Evolutionary conservation across 2,888 invertebrate genomes (phyloP), one percentile per base, ranked within the genome.

Genomic region (Volucella inanis): DNA sequence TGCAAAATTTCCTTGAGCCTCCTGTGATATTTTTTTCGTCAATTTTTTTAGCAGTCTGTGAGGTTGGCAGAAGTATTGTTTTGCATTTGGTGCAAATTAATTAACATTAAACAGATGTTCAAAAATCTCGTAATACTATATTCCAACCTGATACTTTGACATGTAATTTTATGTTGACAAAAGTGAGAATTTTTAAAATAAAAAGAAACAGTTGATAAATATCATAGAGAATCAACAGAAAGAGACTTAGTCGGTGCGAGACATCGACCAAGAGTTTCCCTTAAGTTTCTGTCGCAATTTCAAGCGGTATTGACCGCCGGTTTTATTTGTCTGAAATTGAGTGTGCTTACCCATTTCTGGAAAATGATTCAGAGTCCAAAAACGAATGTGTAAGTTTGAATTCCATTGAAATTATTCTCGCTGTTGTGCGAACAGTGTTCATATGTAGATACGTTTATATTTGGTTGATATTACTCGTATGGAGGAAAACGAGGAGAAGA

Each of bases 351-450:
- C 39, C 38, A 1, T 12, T 57, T 12, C 8, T 49, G 6, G 15
- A 18, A 11, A 11, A 43, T 31, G 52, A 52, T 41, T 64, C 45
- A 55, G 68, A 43, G 45, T 22, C 22, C 45, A 22, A 11, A 45
- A 72, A 45, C 52, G 14, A 72, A 52, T 72, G 45, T 45, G 62
- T 31, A 74, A 64, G 43, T 15, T 68, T 22, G 64, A 57, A 72
- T 65, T 72, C 59, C 52, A 39, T 41, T n/a, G 52, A 59, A 72
- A 59, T 79, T 10, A 14, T 8, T 61, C 52, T 59, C 41, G 14
- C 9, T 39, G 12, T 41, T 70, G 43, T 68, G 3, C 18, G n/a
- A 38, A 6, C 0, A 31, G 31, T 31, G 6, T 31, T 31, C 31
- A 31, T 31, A 31, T 31, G 31, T 31, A 31, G 22, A 43, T 18